Evolutionary conservation across 2,888 invertebrate genomes (phyloP).

Genomic region (Homarus gammarus): DNA sequence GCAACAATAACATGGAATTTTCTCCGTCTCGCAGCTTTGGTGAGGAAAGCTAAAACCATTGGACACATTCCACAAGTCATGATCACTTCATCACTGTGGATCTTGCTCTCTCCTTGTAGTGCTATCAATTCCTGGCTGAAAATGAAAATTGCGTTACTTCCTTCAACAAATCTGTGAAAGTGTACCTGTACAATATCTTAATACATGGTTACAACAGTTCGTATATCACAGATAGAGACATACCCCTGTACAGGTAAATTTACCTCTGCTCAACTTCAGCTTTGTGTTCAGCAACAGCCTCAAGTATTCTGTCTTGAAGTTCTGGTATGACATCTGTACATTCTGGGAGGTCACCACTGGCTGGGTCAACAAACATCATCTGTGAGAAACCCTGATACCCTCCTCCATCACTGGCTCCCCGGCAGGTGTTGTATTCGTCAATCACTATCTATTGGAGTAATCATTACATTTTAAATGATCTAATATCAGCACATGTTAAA

Average conservation of each 20-base stretch:
- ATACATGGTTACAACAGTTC: no score
- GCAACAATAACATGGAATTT: slow-evolving; percentile 92
- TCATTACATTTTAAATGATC: background rate
- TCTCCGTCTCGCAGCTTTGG: slow-evolving; percentile 87
- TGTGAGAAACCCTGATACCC: slow-evolving; percentile 47
- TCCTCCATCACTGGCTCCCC: slow-evolving; percentile 31
- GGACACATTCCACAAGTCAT: slow-evolving; percentile 90
- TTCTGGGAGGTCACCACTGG: slow-evolving; percentile 57
- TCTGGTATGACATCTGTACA: slow-evolving; percentile 47
- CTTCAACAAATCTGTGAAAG: no score
- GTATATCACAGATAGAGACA: no score
- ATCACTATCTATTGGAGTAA: slow-evolving; percentile 53
- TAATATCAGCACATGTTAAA: no score
- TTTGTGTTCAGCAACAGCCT: slow-evolving; percentile 65
- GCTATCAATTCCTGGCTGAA: slow-evolving; percentile 88
- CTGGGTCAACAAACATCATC: slow-evolving; percentile 51
- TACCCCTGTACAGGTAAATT: no score
- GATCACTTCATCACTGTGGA: slow-evolving; percentile 94
- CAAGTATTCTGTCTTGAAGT: slow-evolving; percentile 51
- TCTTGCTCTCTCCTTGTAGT: slow-evolving; percentile 91
- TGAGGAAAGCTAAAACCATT: slow-evolving; percentile 91
- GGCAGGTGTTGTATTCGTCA: slow-evolving; percentile 64
- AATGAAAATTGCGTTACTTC: slow-evolving; percentile 56
- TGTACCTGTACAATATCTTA: no score
- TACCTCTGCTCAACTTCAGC: slow-evolving; percentile 73